Base-by-base conservation (phyloP, 2,888 invertebrate species). In the Stenolophus ochropezus region DNA sequence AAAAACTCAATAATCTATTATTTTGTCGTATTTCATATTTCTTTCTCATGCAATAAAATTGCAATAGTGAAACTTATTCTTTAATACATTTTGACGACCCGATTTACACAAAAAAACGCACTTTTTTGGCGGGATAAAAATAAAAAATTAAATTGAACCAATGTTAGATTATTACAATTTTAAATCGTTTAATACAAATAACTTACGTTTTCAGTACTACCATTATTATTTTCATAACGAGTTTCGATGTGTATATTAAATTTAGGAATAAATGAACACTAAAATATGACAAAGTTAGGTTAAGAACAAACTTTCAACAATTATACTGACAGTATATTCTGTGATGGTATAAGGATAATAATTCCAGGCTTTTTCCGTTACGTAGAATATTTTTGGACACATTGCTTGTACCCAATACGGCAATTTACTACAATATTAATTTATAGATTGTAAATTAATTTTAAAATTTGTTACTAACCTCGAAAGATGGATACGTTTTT, bases 281-380 rank as follows among this genome's bases (percentile, higher is more conserved):
- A 91, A 85, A 93, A 93, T 85, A 84, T 11, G 11, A 8, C 2
- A 42, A 42, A 6, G 83, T 86, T 81, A 85, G 85, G 84, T 85
- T 81, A 56, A 18, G 20, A 8, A 18, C 6, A 56, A 18, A 56
- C 11, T 56, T n/a, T 42, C 8, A 23, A 49, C 6, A 51, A 56
- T 14, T 79, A 83, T 87, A 92, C 93, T 93, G 90, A 95, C 95
- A 84, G 94, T 94, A 86, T 95, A 95, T 88, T 95, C 95, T 91
- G 90, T 97, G 76, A 95, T 93, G 18, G 97, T 97, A 86, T 93
- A 96, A 8, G 97, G 97, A 90, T 96, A 98, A 89, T 95, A 97
- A 89, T 98, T 97, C 97, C 97, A 97, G 11, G 97, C 96, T 88
- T 97, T 97, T 89, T 97, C 97, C 82, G 95, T 97, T 16, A 97